Evolutionary conservation across 2,113 vertebrate genomes (phyloP).

Genomic region (Actenoides hombroni): DNA sequence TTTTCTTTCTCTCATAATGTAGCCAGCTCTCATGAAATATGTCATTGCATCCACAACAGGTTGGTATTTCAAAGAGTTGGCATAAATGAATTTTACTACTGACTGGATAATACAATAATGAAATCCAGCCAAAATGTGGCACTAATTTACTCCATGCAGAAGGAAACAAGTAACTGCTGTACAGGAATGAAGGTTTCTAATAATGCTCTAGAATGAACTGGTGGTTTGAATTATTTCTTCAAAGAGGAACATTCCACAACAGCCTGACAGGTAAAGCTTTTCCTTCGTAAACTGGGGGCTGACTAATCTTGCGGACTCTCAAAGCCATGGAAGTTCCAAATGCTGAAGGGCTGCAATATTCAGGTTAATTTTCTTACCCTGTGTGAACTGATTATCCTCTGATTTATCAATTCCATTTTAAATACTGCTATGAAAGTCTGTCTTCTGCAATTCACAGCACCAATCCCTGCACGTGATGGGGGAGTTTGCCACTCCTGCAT

Average conservation of each 20-base stretch:
- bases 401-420: background rate
- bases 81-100: background rate
- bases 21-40: background rate
- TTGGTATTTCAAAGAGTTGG: background rate
- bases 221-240: constrained; percentile 17
- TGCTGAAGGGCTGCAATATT: background rate
- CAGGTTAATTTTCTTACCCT: background rate
- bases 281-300: background rate
- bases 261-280: background rate
- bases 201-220: background rate
- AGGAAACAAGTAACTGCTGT: background rate
- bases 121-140: background rate
- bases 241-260: background rate
- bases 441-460: background rate
- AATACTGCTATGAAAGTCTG: background rate
- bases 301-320: background rate
- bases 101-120: background rate
- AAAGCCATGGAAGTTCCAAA: background rate
- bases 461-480: background rate
- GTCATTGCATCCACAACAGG: background rate
- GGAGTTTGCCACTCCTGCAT: background rate
- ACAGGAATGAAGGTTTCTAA: background rate
- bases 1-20: background rate
- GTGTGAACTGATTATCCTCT: background rate
- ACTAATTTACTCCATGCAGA: background rate